Evolutionary conservation across 53 echinoderm and acorn worm genomes (phyloP).

Genomic region (Mesocentrotus franciscanus): DNA sequence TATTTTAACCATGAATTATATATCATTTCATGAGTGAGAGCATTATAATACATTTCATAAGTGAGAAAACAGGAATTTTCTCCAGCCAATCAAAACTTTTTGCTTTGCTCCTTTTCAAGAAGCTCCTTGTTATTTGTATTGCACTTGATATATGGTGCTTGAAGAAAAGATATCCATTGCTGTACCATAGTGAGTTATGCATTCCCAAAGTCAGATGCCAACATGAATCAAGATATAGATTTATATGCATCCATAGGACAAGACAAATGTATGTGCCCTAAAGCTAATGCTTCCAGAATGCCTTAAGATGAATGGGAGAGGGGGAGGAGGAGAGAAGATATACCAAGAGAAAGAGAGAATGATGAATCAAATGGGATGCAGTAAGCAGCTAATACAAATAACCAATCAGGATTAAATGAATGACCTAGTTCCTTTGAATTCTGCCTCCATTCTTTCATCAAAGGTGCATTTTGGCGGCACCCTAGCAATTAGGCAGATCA

Average conservation of each 20-base stretch:
- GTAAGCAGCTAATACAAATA: conserved; percentile 54
- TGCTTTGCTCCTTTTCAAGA: background rate
- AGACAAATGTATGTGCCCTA: conserved; percentile 43
- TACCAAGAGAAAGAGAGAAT: background rate
- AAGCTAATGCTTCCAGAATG: conserved; percentile 9
- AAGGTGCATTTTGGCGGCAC: conserved; percentile 47
- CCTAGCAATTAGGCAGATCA: conserved; percentile 56
- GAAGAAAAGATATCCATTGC: background rate
- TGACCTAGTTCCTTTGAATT: conserved; percentile 32
- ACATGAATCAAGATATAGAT: background rate
- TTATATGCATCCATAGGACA: background rate
- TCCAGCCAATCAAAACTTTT: background rate
- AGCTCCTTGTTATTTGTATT: background rate
- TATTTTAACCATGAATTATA: background rate
- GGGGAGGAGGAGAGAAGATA: background rate
- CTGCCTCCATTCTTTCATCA: conserved; percentile 36
- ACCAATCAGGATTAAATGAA: conserved; percentile 58
- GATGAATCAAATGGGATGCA: background rate
- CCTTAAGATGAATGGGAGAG: background rate
- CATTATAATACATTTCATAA: background rate
- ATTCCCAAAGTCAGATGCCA: background rate
- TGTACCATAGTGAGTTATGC: background rate
- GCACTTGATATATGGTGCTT: background rate
- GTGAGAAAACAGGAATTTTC: background rate
- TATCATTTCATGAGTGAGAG: background rate